A percentile compares a stretch with the other conserved stretches of the same genome.
phyloP scores from a whole-genome alignment of 2,113 vertebrate species.

The Microtus ochrogaster region DNA sequence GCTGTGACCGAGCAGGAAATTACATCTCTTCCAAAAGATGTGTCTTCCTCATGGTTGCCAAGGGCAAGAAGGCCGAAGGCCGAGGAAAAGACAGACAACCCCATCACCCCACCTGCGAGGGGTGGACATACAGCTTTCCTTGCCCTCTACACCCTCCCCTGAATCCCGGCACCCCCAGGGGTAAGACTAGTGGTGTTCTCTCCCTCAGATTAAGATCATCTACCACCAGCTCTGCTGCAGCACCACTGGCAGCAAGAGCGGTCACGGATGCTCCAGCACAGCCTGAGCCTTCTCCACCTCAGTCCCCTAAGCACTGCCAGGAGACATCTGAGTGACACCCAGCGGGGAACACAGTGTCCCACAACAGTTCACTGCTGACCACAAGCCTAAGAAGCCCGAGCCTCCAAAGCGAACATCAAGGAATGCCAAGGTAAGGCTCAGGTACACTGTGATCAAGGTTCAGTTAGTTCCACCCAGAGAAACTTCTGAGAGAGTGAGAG shows the following conservation, averaged over 20 bases:
- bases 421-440: constrained; percentile 39
- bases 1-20: not conserved
- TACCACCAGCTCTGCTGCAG: too few species aligned
- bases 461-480: constrained; percentile 46
- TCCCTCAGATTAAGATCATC: not conserved
- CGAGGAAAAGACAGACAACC: not conserved
- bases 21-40: not conserved
- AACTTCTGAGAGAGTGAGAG: constrained; percentile 24
- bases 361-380: not conserved
- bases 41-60: not conserved
- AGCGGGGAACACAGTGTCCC: not conserved
- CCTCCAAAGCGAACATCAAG: constrained; percentile 30
- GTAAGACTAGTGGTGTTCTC: not conserved
- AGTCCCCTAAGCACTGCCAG: not conserved
- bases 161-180: not conserved
- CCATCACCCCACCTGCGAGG: not conserved
- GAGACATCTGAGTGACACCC: not conserved
- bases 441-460: not conserved
- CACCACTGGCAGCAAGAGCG: not conserved
- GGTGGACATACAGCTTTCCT: not conserved
- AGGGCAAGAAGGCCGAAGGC: not conserved
- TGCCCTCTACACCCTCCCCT: not conserved
- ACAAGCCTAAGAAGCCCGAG: constrained; percentile 26
- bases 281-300: not conserved
- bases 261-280: not conserved